phyloP scores from a whole-genome alignment of 2,113 vertebrate genomes.

The Mastomys coucha region DNA sequence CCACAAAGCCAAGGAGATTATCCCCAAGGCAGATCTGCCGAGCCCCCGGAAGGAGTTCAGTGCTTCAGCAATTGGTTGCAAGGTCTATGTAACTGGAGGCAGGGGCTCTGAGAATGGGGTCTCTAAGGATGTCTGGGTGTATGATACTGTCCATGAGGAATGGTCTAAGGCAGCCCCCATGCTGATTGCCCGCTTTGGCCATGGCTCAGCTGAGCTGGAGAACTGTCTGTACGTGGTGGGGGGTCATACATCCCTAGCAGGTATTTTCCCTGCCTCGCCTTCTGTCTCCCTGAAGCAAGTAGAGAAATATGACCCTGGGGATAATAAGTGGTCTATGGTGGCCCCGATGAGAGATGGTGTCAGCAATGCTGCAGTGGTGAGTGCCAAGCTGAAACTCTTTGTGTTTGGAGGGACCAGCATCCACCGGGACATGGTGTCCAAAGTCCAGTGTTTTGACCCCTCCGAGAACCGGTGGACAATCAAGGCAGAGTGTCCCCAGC shows the following conservation, averaged over 20 bases:
- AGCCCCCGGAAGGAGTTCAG: constrained; percentile 98
- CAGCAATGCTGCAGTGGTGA: constrained; percentile 96
- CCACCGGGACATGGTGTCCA: constrained; percentile 95
- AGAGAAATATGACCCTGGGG: constrained; percentile 92
- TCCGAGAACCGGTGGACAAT: constrained; percentile 93
- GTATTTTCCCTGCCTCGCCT: constrained; percentile 94
- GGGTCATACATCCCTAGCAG: constrained; percentile 94
- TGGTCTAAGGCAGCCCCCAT: constrained; percentile 97
- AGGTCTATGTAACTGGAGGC: constrained; percentile 96
- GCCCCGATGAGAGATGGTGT: constrained; percentile 95
- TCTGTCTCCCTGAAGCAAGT: constrained; percentile 97
- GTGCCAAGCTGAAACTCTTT: constrained; percentile 95
- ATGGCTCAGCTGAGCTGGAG: constrained; percentile 95
- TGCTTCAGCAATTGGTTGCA: constrained; percentile 96
- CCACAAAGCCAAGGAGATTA: constrained; percentile 96
- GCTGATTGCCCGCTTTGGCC: constrained; percentile 96
- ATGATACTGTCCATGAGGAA: constrained; percentile 95
- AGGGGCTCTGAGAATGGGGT: constrained; percentile 96
- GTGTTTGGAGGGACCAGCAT: constrained; percentile 96
- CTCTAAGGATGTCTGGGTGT: constrained; percentile 98
- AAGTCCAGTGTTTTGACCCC: constrained; percentile 96
- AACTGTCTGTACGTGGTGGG: constrained; percentile 95
- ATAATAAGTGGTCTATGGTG: constrained; percentile 97
- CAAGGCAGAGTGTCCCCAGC: constrained; percentile 95
- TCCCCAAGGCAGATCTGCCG: constrained; percentile 95